Evolutionary conservation across 2,113 vertebrate species (phyloP).

Genomic region (Sakesphorus luctuosus): DNA sequence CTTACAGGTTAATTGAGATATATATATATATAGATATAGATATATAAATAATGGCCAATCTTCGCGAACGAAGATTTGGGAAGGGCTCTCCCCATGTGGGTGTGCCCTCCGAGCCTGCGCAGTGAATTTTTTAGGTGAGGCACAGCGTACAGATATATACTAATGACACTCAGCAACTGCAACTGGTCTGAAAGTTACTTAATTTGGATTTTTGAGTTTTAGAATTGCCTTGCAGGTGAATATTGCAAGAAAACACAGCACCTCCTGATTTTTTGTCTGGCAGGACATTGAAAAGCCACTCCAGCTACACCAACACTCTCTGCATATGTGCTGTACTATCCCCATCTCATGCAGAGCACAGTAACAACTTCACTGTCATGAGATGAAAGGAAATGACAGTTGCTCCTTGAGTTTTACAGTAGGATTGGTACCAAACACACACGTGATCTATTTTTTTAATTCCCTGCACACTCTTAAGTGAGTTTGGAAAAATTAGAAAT

Average conservation of each 20-base stretch:
- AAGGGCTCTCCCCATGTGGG: too few species aligned
- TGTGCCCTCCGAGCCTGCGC: too few species aligned
- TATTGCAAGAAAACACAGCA: not conserved
- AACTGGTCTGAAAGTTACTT: not conserved
- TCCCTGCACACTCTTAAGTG: not conserved
- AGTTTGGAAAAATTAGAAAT: not conserved
- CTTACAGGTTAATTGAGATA: not conserved
- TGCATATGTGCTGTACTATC: not conserved
- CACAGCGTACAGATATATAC: too few species aligned
- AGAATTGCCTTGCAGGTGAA: not conserved
- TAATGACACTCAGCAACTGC: not conserved
- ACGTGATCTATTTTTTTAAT: not conserved
- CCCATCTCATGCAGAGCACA: not conserved
- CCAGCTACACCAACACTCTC: not conserved
- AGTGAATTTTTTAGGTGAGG: too few species aligned
- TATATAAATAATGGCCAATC: too few species aligned
- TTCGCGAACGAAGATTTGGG: too few species aligned
- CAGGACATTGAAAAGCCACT: not conserved
- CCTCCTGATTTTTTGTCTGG: not conserved
- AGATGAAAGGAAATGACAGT: not conserved
- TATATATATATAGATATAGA: too few species aligned
- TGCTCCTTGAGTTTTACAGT: not conserved
- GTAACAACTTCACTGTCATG: not conserved
- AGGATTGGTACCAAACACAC: not conserved
- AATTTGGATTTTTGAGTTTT: not conserved